Conservation (phyloP, 2,797 vertebrate species). For the Danio albolineatus region DNA sequence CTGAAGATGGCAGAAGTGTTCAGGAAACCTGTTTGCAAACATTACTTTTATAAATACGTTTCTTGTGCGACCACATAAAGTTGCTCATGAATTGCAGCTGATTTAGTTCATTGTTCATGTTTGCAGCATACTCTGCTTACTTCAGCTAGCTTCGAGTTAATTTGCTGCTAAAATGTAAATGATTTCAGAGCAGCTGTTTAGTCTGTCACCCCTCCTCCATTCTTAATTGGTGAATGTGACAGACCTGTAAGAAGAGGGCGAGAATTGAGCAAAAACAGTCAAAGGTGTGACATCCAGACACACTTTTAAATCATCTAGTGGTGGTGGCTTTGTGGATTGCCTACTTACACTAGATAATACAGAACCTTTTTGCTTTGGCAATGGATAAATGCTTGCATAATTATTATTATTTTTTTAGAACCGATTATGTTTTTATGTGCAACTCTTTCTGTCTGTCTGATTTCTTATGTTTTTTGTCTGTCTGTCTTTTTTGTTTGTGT, state of each 20-base stretch:
- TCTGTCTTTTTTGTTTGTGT: too few relatives aligned
- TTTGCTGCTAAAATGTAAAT: conserved; percentile 28
- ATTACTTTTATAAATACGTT: not conserved
- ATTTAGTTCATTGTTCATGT: conserved; percentile 4
- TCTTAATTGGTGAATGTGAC: conserved; percentile 37
- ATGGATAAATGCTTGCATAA: not conserved
- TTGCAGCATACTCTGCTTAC: not conserved
- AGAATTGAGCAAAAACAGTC: conserved; percentile 11
- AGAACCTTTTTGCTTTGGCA: not conserved
- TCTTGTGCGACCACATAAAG: not conserved
- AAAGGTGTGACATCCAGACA: conserved; percentile 12
- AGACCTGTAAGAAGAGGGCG: conserved; percentile 33
- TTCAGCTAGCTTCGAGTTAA: conserved; percentile 13
- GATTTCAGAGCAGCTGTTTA: conserved; percentile 30
- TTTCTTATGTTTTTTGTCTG: too few relatives aligned
- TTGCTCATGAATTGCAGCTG: not conserved
- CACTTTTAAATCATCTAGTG: not conserved
- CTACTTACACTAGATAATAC: not conserved
- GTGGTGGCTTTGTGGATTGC: not conserved
- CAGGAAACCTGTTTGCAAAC: not conserved
- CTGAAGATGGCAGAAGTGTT: not conserved
- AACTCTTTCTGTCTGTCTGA: too few relatives aligned
- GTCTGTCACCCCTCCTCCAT: conserved; percentile 30
- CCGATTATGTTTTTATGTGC: too few relatives aligned
- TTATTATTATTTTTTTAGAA: too few relatives aligned